Base-by-base conservation (phyloP, 2,888 invertebrate species). In the Eristalis tenax region DNA sequence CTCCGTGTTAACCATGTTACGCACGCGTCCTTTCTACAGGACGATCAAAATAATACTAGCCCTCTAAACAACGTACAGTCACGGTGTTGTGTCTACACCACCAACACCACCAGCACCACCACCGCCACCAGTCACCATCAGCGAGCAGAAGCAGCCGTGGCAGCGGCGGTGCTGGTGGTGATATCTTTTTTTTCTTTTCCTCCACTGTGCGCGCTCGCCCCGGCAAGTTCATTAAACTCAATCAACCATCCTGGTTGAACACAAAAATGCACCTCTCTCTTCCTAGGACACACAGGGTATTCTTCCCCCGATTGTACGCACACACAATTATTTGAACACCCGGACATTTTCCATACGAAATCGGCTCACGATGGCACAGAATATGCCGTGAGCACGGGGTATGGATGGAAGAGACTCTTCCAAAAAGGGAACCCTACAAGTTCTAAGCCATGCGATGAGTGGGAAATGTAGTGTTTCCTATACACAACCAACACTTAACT, bases 191-290 rank as follows among this genome's bases (percentile, higher is more conserved):
- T 50, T 18, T 50, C 50, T 4, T 28, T 66, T 43, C 79, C 73
- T 59, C 18, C 65, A 66, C 32, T 32, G 28, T 22, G n/a, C 32
- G 22, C 28, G 8, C 57, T 32, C 57, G 40, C 35, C 65, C 28
- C 74, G 56, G 66, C 87, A 87, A 87, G 87, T 87, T 87, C 87
- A 87, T 83, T 83, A 87, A 87, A 87, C 87, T 83, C 81, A 74
- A 85, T 81, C 83, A 84, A 84, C 78, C 70, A 83, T 76, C 83
- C 83, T 81, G 75, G 75, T 61, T 63, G 35, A 40, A 11, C 13
- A 56, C 50, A 50, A 71, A 73, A 83, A 59, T 80, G 70, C 85
- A 77, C 81, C 77, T 64, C 81, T 70, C 79, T 80, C 59, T 59
- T 83, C 76, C 83, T 87, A 83, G 83, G 75, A 79, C 79, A 79